Conservation (phyloP, 1,140 invertebrate species). For the Caenorhabditis briggsae region DNA sequence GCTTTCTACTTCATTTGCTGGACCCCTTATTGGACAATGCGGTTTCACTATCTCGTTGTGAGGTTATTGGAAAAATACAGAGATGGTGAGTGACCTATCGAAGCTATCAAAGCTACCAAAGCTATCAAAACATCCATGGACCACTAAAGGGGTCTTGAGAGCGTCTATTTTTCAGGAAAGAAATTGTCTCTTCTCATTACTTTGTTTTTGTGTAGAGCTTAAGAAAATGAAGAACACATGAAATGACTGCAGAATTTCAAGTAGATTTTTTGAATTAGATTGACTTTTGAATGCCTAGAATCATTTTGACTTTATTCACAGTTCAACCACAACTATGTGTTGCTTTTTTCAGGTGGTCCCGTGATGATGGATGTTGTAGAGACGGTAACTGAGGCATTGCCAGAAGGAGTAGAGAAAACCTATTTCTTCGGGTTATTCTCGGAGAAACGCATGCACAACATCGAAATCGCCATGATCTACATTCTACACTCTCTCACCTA, state of each 20-base stretch:
- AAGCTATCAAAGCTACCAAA: too few relatives aligned
- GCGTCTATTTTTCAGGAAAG: neutral
- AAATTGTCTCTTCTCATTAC: neutral
- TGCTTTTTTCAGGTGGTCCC: neutral
- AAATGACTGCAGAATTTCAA: neutral
- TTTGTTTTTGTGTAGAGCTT: neutral
- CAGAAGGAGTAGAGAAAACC: neutral
- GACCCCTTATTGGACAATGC: conserved; percentile 73
- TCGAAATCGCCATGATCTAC: conserved; percentile 65
- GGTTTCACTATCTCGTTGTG: conserved; percentile 30
- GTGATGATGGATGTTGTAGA: neutral
- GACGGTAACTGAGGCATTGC: neutral
- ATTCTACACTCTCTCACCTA: conserved; percentile 73
- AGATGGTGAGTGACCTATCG: too few relatives aligned
- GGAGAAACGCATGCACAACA: neutral
- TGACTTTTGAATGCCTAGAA: neutral
- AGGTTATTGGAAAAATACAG: neutral
- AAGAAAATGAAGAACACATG: neutral
- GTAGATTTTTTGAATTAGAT: conserved; percentile 1
- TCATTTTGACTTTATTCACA: too few relatives aligned
- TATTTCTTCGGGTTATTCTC: neutral
- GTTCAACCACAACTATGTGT: too few relatives aligned
- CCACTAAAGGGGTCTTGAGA: neutral
- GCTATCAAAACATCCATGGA: too few relatives aligned
- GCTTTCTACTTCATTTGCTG: conserved; percentile 76